Base-by-base conservation (phyloP, 1,140 invertebrate species). In the Trichomalopsis sarcophagae region DNA sequence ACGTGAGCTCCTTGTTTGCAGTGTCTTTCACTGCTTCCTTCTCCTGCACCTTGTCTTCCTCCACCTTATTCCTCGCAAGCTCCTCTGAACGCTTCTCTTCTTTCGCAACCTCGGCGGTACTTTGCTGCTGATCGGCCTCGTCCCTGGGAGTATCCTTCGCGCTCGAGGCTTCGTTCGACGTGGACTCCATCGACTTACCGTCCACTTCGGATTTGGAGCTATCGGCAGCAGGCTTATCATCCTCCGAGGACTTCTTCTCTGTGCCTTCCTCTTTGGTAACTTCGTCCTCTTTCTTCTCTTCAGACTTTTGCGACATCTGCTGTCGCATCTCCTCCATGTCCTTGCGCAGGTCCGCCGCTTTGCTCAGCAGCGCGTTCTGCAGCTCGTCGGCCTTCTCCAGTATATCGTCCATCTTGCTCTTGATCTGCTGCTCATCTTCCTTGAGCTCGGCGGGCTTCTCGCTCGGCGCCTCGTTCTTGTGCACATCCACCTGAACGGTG, bases 281-380 rank as follows among this genome's bases (percentile, higher is more conserved):
- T 74, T 88, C 89, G 17, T 84, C 86, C 81, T 89, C 87, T n/a
- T 87, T 80, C 68, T 40, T 66, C 88, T 91, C 92, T 89, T 87
- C 91, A 89, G 82, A 92, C 88, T 89, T 94, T 90, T 88, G 88
- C 87, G 86, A 90, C 89, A 90, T 91, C n/a, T 90, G 89, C 0
- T 90, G 89, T 9, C 91, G 87, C 87, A 91, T 91, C 80, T 91
- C 91, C 86, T 92, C 89, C 55, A 91, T 89, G 23, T 91, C 90
- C 81, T 91, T 92, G 81, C 88, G 90, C 76, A 92, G 82, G 87
- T 90, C 91, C 0, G 88, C 90, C 7, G 89, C 91, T 68, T 92
- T 92, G 1, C 81, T 86, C 80, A 92, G 84, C 0, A 92, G 74
- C 9, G 86, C 87, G 30, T 84, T 89, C 13, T 91, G 89, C 30